Conservation (phyloP, 2,113 vertebrate species). For the Myocastor coypus region DNA sequence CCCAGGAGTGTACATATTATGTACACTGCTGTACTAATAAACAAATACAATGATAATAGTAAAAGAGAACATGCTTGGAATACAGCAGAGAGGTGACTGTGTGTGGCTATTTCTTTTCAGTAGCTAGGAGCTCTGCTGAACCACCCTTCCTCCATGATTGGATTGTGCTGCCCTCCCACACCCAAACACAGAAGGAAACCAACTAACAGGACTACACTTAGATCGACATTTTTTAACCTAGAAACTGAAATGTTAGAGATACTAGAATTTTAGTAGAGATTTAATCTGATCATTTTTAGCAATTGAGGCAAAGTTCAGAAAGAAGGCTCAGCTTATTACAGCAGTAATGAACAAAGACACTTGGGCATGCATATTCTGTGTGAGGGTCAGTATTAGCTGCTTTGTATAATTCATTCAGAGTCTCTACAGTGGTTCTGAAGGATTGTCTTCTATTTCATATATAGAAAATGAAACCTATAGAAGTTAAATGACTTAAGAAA, state of each 20-base stretch:
- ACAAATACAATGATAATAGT: not conserved
- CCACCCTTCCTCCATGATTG: not conserved
- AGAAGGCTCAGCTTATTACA: not conserved
- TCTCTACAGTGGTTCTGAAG: not conserved
- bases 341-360: not conserved
- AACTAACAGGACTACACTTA: not conserved
- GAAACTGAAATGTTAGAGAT: not conserved
- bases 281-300: not conserved
- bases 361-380: not conserved
- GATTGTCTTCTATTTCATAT: not conserved
- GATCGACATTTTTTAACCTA: not conserved
- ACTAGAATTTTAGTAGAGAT: not conserved
- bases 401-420: not conserved
- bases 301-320: not conserved
- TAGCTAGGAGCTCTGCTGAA: not conserved
- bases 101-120: not conserved
- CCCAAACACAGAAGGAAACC: not conserved
- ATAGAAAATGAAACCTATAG: conserved; percentile 14
- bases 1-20: not conserved
- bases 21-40: not conserved
- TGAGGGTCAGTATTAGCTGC: not conserved
- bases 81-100: not conserved
- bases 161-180: not conserved
- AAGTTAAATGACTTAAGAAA: not conserved
- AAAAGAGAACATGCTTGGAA: not conserved